A percentile compares a stretch with the other conserved stretches of the same genome.
These are phyloP conservation scores for Brevimyrus niger DNA, from an alignment of 2,113 vertebrate species.

Conservation along the genomic window DNA sequence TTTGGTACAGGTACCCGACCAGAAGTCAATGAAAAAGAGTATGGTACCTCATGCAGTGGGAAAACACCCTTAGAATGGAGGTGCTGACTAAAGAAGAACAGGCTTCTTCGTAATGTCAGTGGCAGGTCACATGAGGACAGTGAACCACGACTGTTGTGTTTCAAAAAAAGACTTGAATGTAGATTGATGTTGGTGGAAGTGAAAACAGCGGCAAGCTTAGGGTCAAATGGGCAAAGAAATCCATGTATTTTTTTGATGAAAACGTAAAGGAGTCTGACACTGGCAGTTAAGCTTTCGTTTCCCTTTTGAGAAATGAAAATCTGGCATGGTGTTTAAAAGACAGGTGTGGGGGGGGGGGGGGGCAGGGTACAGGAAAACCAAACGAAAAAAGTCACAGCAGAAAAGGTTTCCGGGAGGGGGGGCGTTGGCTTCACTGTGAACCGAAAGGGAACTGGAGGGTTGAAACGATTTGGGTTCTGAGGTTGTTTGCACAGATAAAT, in stretches of 20 bases:
- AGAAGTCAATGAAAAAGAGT: no score
- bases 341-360: background rate
- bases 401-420: background rate
- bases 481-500: background rate
- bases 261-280: background rate
- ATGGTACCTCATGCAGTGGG: no score
- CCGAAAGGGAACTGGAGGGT: background rate
- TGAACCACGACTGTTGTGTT: no score
- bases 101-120: no score
- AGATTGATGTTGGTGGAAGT: background rate
- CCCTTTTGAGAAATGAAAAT: background rate
- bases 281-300: background rate
- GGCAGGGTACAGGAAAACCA: background rate
- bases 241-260: background rate
- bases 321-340: background rate
- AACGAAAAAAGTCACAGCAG: background rate
- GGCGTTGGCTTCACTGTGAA: background rate
- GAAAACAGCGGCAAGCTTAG: background rate
- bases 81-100: no score
- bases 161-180: no score
- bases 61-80: no score
- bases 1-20: no score
- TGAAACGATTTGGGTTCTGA: background rate
- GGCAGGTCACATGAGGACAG: no score
- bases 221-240: background rate